Percentiles rank a stretch among this genome's conserved stretches.
phyloP scores from a whole-genome alignment of 2,113 vertebrate genomes.

The Lophotis ruficrista region DNA sequence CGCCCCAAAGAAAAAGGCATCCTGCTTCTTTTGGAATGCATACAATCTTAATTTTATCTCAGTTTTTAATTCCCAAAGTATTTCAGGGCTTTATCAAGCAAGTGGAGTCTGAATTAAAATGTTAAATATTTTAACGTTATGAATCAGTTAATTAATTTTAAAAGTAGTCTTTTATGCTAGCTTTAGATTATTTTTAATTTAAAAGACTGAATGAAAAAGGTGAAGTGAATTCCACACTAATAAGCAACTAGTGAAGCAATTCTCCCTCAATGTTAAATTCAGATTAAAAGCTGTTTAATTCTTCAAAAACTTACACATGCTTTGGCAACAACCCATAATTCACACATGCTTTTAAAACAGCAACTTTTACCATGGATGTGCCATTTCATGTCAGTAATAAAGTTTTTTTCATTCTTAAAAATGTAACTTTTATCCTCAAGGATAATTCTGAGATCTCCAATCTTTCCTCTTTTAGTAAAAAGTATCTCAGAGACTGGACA shows the following conservation, averaged over 20 bases:
- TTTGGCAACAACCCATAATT: background rate
- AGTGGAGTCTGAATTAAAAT: background rate
- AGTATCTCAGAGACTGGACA: background rate
- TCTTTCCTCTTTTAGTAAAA: background rate
- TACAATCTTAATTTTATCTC: background rate
- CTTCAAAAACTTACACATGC: background rate
- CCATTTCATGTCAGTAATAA: background rate
- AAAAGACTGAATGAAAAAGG: background rate
- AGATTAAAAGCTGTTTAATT: background rate
- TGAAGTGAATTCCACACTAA: background rate
- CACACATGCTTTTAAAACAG: background rate
- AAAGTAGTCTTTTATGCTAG: background rate
- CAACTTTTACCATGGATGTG: background rate
- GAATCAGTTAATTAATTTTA: background rate
- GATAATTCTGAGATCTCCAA: background rate
- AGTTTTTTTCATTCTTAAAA: background rate
- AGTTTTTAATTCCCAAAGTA: background rate
- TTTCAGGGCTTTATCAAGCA: background rate
- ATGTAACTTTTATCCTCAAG: background rate
- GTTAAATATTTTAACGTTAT: background rate
- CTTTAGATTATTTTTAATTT: background rate
- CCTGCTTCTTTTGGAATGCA: background rate
- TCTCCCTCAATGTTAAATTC: background rate
- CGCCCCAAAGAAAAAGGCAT: background rate
- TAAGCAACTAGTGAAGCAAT: background rate